Conservation (phyloP, 2,888 invertebrate genomes). For the Bembecia ichneumoniformis region DNA sequence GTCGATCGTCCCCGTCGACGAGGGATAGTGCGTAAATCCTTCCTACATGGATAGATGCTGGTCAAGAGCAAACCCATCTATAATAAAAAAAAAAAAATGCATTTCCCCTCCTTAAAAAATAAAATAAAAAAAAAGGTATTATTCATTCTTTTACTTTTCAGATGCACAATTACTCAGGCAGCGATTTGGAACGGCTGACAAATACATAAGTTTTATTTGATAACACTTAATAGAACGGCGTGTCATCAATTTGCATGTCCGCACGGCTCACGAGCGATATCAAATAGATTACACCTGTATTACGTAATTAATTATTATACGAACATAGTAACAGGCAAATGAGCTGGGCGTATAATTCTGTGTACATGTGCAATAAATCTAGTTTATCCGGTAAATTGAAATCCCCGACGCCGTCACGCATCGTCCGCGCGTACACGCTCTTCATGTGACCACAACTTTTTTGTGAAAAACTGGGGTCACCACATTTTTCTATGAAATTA, state of each 20-base stretch:
- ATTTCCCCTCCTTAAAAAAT: too few relatives aligned
- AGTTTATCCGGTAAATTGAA: slow-evolving; percentile 7
- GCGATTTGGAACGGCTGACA: background rate
- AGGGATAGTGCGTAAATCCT: too few relatives aligned
- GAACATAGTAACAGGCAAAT: background rate
- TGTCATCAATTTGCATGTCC: too few relatives aligned
- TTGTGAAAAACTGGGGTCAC: background rate
- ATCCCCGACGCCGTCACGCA: slow-evolving; percentile 13
- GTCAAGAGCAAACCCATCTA: too few relatives aligned
- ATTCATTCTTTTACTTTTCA: background rate
- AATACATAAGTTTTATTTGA: background rate
- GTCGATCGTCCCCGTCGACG: too few relatives aligned
- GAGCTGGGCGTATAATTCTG: background rate
- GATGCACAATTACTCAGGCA: background rate
- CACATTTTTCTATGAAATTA: too few relatives aligned
- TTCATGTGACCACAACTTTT: slow-evolving; percentile 14
- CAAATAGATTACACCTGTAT: background rate
- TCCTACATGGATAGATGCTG: too few relatives aligned
- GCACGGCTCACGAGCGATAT: too few relatives aligned
- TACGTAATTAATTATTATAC: background rate
- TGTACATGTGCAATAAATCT: slow-evolving; percentile 14
- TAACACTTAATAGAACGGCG: too few relatives aligned
- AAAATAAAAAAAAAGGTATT: too few relatives aligned
- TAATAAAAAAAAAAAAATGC: too few relatives aligned
- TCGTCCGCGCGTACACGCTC: slow-evolving; percentile 3